These are phyloP conservation scores for Eristalinus aeneus DNA, from an alignment of 2,888 invertebrate genomes.

Conservation along the genomic window DNA sequence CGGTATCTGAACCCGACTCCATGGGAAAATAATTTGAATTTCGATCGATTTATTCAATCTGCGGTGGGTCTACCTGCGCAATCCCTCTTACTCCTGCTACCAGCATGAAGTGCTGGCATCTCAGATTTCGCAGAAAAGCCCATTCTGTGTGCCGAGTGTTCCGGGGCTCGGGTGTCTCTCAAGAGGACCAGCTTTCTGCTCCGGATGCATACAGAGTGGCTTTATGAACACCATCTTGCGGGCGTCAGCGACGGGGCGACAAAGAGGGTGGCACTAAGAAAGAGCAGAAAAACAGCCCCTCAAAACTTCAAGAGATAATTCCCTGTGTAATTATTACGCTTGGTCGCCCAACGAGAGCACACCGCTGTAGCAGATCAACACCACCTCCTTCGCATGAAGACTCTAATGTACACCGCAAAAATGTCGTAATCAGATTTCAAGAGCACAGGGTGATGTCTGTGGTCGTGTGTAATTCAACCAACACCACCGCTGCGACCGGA, in stretches of 20 bases:
- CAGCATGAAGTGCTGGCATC: not conserved
- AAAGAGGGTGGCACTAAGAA: not conserved
- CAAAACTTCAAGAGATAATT: conserved; percentile 50
- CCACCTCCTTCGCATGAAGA: not conserved
- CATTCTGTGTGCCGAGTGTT: not conserved
- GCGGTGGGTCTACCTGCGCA: conserved; percentile 45
- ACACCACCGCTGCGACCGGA: conserved; percentile 2
- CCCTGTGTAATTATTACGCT: conserved; percentile 54
- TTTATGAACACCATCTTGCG: conserved; percentile 56
- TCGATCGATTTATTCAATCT: conserved; percentile 70
- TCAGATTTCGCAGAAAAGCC: conserved; percentile 12
- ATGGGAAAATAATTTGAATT: conserved; percentile 67
- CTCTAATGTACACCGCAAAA: conserved; percentile 30
- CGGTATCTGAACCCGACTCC: conserved; percentile 25
- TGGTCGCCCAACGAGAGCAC: conserved; percentile 22
- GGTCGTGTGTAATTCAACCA: conserved; percentile 38
- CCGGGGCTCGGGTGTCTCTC: not conserved
- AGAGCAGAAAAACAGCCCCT: not conserved
- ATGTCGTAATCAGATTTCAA: conserved; percentile 49
- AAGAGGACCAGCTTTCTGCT: not conserved
- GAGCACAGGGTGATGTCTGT: conserved; percentile 15
- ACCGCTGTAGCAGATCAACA: not conserved
- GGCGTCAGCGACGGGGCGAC: not conserved
- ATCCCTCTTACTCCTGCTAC: conserved; percentile 34
- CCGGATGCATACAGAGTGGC: conserved; percentile 27